These are phyloP conservation scores for Alcis repandata DNA, from an alignment of 2,888 invertebrate genomes.

Conservation along the genomic window DNA sequence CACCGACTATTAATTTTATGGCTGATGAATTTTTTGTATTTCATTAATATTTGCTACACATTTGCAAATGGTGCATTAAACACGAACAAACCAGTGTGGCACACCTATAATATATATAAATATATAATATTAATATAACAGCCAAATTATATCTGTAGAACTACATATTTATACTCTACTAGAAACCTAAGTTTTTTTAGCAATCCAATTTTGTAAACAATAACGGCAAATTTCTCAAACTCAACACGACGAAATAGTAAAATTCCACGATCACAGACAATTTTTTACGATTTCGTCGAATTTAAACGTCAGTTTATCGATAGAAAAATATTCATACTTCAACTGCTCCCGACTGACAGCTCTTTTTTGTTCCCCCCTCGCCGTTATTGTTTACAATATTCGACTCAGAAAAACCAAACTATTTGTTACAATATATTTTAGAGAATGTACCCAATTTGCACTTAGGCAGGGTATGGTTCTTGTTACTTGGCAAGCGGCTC, in stretches of 20 bases:
- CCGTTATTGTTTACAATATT: not conserved
- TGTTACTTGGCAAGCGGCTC: slow-evolving; percentile 70
- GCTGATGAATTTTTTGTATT: not conserved
- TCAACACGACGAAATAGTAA: no score
- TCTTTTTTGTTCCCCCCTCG: not conserved
- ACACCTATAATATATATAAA: slow-evolving; percentile 4
- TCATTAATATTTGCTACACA: not conserved
- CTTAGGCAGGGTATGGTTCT: slow-evolving; percentile 82
- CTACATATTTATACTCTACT: slow-evolving; percentile 22
- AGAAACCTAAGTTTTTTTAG: slow-evolving; percentile 3
- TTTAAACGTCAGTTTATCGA: no score
- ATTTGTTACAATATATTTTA: slow-evolving; percentile 15
- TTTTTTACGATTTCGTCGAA: no score
- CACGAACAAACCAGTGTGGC: slow-evolving; percentile 8
- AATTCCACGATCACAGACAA: no score
- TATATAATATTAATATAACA: no score
- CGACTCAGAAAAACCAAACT: slow-evolving; percentile 7
- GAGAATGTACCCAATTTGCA: slow-evolving; percentile 71
- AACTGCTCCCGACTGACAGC: no score
- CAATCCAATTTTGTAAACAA: not conserved
- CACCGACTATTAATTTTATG: no score
- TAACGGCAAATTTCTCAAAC: not conserved
- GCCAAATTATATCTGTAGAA: slow-evolving; percentile 9
- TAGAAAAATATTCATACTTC: no score
- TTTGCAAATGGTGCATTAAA: slow-evolving; percentile 3